phyloP scores from a whole-genome alignment of 2,797 vertebrate species.

The Arnoldichthys spilopterus region DNA sequence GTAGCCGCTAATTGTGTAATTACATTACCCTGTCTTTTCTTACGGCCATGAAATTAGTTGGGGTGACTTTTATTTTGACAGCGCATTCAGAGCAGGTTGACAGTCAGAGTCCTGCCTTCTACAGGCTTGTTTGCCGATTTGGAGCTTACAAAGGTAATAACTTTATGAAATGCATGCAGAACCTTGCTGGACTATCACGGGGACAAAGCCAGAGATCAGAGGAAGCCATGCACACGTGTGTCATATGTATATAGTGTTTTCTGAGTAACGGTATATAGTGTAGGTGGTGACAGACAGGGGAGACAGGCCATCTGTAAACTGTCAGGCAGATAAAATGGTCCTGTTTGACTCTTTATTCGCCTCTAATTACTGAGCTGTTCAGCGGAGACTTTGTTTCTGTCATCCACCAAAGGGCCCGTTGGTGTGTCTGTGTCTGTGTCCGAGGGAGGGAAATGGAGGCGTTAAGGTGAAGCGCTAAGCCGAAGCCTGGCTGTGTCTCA shows the following conservation, averaged over 20 bases:
- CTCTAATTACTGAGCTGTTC: neutral
- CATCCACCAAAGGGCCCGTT: neutral
- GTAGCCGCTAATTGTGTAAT: too few species aligned
- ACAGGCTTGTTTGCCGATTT: slow-evolving; percentile 26
- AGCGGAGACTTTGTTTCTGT: neutral
- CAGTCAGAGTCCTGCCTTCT: slow-evolving; percentile 30
- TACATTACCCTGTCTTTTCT: too few species aligned
- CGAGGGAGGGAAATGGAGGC: neutral
- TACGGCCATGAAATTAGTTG: too few species aligned
- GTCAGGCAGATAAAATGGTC: neutral
- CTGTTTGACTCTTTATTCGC: neutral
- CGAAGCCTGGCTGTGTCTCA: slow-evolving; percentile 1
- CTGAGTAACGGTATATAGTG: neutral
- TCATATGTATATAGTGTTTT: neutral
- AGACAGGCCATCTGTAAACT: slow-evolving; percentile 29
- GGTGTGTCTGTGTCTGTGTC: neutral
- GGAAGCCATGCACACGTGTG: neutral
- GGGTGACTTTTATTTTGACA: slow-evolving; percentile 54
- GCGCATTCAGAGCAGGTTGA: slow-evolving; percentile 14
- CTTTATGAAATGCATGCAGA: slow-evolving; percentile 3
- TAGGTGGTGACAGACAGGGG: neutral
- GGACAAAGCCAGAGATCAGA: neutral
- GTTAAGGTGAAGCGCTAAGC: slow-evolving; percentile 12
- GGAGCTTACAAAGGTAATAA: slow-evolving; percentile 44
- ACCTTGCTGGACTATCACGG: neutral